phyloP scores from a whole-genome alignment of 2,888 invertebrate species.

The Cremastinae sp. region DNA sequence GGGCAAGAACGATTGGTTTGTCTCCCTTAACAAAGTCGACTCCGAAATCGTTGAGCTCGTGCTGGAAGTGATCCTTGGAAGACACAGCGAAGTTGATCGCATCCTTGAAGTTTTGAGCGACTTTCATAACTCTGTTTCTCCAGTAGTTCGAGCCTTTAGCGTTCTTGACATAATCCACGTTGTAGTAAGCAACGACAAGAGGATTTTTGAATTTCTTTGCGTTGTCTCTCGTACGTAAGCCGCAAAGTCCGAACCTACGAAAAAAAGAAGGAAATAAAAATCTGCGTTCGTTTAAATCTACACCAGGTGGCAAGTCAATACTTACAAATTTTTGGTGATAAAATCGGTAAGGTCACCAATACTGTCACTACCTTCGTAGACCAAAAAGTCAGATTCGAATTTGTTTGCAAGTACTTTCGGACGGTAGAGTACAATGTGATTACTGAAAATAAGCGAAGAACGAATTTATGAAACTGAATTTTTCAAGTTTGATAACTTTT shows the following conservation, averaged over 20 bases:
- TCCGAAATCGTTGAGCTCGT: slow-evolving; percentile 97
- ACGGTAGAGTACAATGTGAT: slow-evolving; percentile 92
- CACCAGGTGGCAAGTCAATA: slow-evolving; percentile 65
- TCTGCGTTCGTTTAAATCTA: background rate
- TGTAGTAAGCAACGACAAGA: slow-evolving; percentile 94
- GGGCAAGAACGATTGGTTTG: slow-evolving; percentile 93
- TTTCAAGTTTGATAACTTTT: background rate
- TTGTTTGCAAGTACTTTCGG: slow-evolving; percentile 95
- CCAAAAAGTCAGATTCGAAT: slow-evolving; percentile 91
- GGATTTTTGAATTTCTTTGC: slow-evolving; percentile 93
- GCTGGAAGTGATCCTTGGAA: slow-evolving; percentile 95
- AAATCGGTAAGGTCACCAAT: slow-evolving; percentile 89
- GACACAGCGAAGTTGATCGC: slow-evolving; percentile 92
- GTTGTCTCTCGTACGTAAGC: slow-evolving; percentile 93
- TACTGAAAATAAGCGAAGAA: slow-evolving; percentile 84
- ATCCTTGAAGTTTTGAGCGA: slow-evolving; percentile 86
- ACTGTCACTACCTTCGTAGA: slow-evolving; percentile 88
- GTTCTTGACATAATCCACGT: slow-evolving; percentile 97
- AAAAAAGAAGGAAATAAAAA: slow-evolving; percentile 26
- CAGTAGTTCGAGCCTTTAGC: slow-evolving; percentile 99
- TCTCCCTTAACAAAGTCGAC: slow-evolving; percentile 92
- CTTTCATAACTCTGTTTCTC: slow-evolving; percentile 97
- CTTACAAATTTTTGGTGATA: slow-evolving; percentile 93
- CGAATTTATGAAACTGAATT: slow-evolving; percentile 17
- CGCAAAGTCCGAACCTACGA: slow-evolving; percentile 93